phyloP scores from a whole-genome alignment of 2,797 vertebrate genomes.

The Pseudochirops corinnae region DNA sequence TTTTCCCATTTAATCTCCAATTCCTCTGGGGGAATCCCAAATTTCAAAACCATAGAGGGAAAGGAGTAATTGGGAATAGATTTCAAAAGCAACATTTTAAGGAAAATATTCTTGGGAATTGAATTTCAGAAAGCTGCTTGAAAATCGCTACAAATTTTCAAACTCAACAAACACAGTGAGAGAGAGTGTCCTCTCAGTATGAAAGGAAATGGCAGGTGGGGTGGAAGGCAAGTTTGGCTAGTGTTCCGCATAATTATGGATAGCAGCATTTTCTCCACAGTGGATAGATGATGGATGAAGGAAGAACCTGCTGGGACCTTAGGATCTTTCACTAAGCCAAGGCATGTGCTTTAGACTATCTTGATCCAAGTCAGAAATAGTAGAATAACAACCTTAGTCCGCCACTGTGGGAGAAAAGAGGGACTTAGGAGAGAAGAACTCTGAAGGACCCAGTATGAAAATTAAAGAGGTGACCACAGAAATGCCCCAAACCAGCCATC shows the following conservation, averaged over 20 bases:
- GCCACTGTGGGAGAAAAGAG: neutral
- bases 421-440: slow-evolving; percentile 19
- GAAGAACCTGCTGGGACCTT: slow-evolving; percentile 11
- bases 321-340: neutral
- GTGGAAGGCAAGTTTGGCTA: neutral
- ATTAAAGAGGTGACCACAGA: slow-evolving; percentile 62
- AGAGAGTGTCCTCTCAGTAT: slow-evolving; percentile 29
- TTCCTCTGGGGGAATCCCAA: slow-evolving; percentile 42
- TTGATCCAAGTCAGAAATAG: slow-evolving; percentile 19
- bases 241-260: slow-evolving; percentile 13
- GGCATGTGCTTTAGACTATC: slow-evolving; percentile 9
- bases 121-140: slow-evolving; percentile 39
- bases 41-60: slow-evolving; percentile 48
- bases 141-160: neutral
- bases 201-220: slow-evolving; percentile 51
- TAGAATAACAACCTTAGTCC: slow-evolving; percentile 21
- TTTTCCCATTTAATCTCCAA: slow-evolving; percentile 11
- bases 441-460: slow-evolving; percentile 62
- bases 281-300: slow-evolving; percentile 27
- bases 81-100: slow-evolving; percentile 38
- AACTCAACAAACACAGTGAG: slow-evolving; percentile 57
- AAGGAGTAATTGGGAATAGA: neutral
- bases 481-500: slow-evolving; percentile 46
- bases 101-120: slow-evolving; percentile 31
- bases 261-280: slow-evolving; percentile 20